phyloP scores from a whole-genome alignment of 2,888 invertebrate genomes.

The Julus scanicus region DNA sequence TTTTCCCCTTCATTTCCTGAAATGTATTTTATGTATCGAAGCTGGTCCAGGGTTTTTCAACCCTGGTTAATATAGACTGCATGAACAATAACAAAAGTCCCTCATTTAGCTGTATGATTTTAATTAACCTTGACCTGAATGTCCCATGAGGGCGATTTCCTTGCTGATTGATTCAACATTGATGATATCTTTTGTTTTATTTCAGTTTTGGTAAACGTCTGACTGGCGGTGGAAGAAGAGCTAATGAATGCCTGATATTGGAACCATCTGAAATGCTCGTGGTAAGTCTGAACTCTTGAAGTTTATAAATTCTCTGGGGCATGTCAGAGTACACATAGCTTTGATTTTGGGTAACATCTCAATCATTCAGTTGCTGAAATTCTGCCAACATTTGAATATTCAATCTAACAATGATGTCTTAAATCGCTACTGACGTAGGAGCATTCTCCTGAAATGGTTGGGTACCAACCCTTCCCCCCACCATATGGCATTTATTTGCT shows the following conservation, averaged over 20 bases:
- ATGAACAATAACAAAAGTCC: not conserved
- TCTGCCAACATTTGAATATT: not conserved
- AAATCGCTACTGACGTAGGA: too few species aligned
- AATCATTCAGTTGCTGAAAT: not conserved
- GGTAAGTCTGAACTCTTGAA: conserved; percentile 71
- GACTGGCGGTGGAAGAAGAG: conserved; percentile 79
- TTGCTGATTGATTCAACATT: conserved; percentile 54
- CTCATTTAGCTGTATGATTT: not conserved
- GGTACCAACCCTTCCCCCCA: too few species aligned
- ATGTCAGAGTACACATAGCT: too few species aligned
- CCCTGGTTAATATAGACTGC: not conserved
- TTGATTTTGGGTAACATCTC: too few species aligned
- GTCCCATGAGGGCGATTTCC: not conserved
- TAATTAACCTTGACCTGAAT: not conserved
- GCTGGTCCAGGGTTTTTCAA: not conserved
- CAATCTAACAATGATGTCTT: too few species aligned
- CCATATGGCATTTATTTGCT: too few species aligned
- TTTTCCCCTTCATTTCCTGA: not conserved
- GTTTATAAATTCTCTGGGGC: too few species aligned
- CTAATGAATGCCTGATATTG: conserved; percentile 85
- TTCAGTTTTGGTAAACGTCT: conserved; percentile 85
- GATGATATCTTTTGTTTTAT: conserved; percentile 62
- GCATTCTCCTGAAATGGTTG: too few species aligned
- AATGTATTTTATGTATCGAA: not conserved
- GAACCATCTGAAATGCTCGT: conserved; percentile 90